Base-by-base conservation (phyloP, 2,797 vertebrate genomes). In the Garrulus glandarius region DNA sequence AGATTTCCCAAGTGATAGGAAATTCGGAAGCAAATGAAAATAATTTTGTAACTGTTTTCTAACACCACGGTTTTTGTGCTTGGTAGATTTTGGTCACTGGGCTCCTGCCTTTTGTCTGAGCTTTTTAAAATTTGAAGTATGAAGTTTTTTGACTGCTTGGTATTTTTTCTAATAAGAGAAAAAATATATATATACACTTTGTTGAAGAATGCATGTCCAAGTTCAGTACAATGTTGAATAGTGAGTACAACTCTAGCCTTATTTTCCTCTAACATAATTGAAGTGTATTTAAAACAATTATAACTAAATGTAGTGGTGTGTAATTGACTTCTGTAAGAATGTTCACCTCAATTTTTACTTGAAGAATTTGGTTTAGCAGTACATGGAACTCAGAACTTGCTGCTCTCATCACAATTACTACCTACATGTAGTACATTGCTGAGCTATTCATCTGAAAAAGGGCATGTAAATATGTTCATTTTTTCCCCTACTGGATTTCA, bases 391-490 rank as follows among this genome's bases (percentile, higher is more conserved):
- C 69, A 92, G 80, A 94, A 95, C 36, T 89, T 78, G 57, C 43
- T 87, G 26, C 37, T 69, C 57, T 93, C 81, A 90, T 87, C 68
- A 89, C 41, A 93, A 55, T 92, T 96, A 72, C 63, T 82, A 70
- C 43, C 60, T 92, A 92, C 70, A 50, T 22, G 63, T 67, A 89
- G 49, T 59, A 90, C 47, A 84, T 70, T 89, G 59, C n/a, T 87
- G 46, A 96, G 83, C 30, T 96, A 87, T 63, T 91, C 1, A 85
- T 78, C 93, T 93, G 87, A 96, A 96, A 87, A 96, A 75, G 43
- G 41, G 10, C 43, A 88, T 75, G 89, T 89, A 94, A 89, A 87
- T 78, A 91, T 39, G 34, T 74, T 96, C 43, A 30, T 72, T 94
- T 93, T 77, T 77, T 69, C 29, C n/a, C 10, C 23, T 44, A 84